Evolutionary conservation across 1,140 invertebrate genomes (phyloP).

Genomic region (Dreissena polymorpha): DNA sequence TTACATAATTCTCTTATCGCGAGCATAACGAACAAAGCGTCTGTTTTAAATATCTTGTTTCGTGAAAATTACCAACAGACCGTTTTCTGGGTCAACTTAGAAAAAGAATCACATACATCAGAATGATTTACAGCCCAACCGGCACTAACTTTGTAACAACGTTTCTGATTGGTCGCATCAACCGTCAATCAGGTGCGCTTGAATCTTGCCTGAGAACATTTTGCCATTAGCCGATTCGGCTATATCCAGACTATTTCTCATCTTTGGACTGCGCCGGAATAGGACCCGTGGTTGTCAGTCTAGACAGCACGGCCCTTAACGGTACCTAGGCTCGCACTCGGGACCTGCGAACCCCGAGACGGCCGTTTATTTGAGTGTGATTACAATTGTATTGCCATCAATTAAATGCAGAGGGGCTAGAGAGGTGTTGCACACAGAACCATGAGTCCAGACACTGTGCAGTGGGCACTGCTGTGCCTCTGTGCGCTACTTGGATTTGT

Average conservation of each 20-base stretch:
- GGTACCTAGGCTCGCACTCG: conserved; percentile 37
- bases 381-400: not conserved
- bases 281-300: conserved; percentile 44
- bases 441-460: conserved; percentile 30
- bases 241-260: conserved; percentile 7
- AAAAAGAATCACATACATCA: no score
- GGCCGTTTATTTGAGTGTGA: conserved; percentile 9
- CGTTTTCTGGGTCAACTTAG: no score
- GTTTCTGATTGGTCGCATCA: conserved; percentile 18
- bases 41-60: no score
- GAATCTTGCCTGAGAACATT: not conserved
- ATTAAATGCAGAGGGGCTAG: conserved; percentile 48
- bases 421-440: conserved; percentile 1
- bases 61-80: no score
- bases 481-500: conserved; percentile 26
- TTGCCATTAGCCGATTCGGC: conserved; percentile 41
- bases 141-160: conserved; percentile 14
- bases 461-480: conserved; percentile 46
- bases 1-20: no score
- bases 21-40: no score
- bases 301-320: conserved; percentile 45
- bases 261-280: conserved; percentile 1
- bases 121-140: no score
- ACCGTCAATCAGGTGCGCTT: conserved; percentile 24
- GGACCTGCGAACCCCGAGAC: conserved; percentile 27